Conservation (phyloP, 2,888 invertebrate species). For the Conistra vaccinii region DNA sequence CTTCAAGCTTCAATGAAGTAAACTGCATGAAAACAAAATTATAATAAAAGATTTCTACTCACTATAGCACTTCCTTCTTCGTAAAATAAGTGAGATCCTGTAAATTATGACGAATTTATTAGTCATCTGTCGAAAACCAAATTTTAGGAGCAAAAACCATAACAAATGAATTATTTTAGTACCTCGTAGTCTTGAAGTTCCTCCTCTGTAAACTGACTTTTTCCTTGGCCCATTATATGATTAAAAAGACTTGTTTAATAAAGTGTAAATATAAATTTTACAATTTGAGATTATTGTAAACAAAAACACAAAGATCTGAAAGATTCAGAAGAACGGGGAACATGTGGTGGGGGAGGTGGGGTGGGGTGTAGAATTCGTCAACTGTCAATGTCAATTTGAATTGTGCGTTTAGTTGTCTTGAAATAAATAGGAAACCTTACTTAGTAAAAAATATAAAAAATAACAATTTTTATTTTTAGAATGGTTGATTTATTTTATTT, state of each 20-base stretch:
- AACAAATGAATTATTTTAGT: constrained; percentile 56
- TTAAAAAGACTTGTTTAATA: not conserved
- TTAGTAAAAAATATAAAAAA: not conserved
- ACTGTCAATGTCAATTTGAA: constrained; percentile 33
- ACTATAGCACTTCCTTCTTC: constrained; percentile 97
- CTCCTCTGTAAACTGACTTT: constrained; percentile 96
- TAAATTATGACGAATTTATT: constrained; percentile 72
- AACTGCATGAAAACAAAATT: constrained; percentile 1
- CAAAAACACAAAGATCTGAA: constrained; percentile 45
- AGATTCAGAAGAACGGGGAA: constrained; percentile 4
- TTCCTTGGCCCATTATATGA: constrained; percentile 94
- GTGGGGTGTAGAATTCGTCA: not conserved
- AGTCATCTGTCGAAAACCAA: constrained; percentile 53
- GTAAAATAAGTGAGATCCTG: constrained; percentile 98
- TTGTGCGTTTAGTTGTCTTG: constrained; percentile 35
- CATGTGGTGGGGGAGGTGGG: too few species aligned
- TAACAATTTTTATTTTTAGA: not conserved
- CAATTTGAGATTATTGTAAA: constrained; percentile 11
- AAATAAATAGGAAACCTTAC: not conserved
- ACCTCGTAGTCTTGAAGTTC: constrained; percentile 98
- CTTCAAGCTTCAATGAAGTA: not conserved
- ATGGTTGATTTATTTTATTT: not conserved
- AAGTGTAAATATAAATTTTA: not conserved
- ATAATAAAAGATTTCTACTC: constrained; percentile 84
- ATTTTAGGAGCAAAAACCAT: not conserved